Percentiles rank a stretch among this genome's conserved stretches.
These are phyloP conservation scores for Grantiella picta DNA, from an alignment of 2,113 vertebrate genomes.

Conservation along the genomic window DNA sequence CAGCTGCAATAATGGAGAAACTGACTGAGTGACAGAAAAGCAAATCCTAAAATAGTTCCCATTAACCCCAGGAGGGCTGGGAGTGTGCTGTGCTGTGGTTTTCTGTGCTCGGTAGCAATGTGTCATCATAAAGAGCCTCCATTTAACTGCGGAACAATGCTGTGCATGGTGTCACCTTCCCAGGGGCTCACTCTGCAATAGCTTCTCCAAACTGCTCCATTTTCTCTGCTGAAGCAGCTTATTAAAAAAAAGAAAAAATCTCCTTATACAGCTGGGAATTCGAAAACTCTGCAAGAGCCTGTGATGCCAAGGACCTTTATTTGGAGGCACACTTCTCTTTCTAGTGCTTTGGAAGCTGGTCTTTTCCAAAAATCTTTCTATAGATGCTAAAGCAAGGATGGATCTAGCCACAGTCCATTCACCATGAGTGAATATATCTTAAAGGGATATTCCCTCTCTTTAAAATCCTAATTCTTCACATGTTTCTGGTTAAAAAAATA, in stretches of 20 bases:
- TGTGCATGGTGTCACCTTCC: conserved; percentile 6
- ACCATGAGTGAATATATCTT: conserved; percentile 7
- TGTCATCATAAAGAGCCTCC: neutral
- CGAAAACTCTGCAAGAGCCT: neutral
- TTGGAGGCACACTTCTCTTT: neutral
- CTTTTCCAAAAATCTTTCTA: conserved; percentile 17
- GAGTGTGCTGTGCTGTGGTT: neutral
- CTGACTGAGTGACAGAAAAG: neutral
- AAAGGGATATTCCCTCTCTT: conserved; percentile 12
- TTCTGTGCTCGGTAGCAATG: neutral
- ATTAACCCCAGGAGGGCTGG: neutral
- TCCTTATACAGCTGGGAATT: conserved; percentile 18
- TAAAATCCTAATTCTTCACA: conserved; percentile 25
- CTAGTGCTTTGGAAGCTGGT: neutral
- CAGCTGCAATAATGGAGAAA: neutral
- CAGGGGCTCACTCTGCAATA: conserved; percentile 10
- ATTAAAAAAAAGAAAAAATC: neutral
- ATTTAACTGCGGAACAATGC: conserved; percentile 4
- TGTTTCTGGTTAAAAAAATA: conserved; percentile 22
- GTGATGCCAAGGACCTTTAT: neutral
- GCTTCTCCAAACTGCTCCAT: neutral
- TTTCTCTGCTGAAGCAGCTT: neutral
- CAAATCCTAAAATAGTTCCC: neutral
- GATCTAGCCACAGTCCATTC: conserved; percentile 21
- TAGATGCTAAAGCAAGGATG: neutral